Evolutionary conservation across 2,113 vertebrate genomes (phyloP).

Genomic region (Phyllostomus hastatus): DNA sequence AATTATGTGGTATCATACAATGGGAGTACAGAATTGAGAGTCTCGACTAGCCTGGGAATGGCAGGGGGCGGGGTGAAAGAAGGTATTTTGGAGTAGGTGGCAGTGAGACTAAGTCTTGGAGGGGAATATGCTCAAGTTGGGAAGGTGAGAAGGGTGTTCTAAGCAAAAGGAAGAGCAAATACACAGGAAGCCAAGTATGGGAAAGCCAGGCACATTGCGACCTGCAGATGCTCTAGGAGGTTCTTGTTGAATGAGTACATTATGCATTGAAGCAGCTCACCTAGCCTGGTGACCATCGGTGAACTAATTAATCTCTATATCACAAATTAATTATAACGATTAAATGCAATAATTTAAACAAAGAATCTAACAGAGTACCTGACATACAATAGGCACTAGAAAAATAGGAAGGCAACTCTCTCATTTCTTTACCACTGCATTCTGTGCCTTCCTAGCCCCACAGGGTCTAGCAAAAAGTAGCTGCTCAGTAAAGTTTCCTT

Average conservation of each 20-base stretch:
- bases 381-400: neutral
- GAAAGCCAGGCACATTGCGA: neutral
- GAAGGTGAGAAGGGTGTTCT: neutral
- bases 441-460: neutral
- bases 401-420: neutral
- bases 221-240: neutral
- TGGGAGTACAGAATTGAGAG: neutral
- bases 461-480: neutral
- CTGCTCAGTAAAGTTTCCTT: neutral
- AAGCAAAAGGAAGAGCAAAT: neutral
- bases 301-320: neutral
- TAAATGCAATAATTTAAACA: neutral
- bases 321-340: neutral
- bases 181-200: neutral
- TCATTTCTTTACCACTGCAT: neutral
- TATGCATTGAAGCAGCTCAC: neutral
- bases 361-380: neutral
- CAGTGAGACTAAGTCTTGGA: neutral
- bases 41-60: neutral
- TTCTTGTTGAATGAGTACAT: neutral
- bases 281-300: fast-evolving
- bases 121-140: neutral
- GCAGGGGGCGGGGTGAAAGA: neutral
- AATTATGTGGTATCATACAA: neutral
- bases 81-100: neutral